Conservation (phyloP, 2,797 vertebrate genomes). For the Salarias fasciatus region DNA sequence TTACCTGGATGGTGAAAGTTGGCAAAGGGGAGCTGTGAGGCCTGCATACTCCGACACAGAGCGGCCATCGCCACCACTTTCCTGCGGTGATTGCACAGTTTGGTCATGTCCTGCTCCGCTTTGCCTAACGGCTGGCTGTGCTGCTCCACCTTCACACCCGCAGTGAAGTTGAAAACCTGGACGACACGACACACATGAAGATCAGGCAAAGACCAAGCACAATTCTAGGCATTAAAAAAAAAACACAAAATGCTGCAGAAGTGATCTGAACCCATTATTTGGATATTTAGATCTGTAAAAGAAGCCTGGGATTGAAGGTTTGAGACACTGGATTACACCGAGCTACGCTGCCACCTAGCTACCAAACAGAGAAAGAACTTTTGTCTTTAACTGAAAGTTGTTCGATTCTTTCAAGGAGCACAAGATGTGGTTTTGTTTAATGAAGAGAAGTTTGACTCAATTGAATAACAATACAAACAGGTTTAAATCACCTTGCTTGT, state of each 20-base stretch:
- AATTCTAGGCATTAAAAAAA: not conserved
- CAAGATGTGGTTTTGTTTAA: no score
- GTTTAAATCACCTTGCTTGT: no score
- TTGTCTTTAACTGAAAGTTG: no score
- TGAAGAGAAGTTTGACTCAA: no score
- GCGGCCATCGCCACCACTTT: conserved; percentile 95
- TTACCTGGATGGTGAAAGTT: conserved; percentile 82
- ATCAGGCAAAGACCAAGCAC: conserved; percentile 1
- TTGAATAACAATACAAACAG: no score
- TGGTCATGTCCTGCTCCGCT: conserved; percentile 95
- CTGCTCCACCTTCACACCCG: conserved; percentile 85
- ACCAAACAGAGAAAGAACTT: no score
- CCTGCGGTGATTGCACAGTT: conserved; percentile 94
- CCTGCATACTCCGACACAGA: conserved; percentile 90
- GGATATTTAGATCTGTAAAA: not conserved
- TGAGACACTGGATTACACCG: no score
- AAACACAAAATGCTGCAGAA: not conserved
- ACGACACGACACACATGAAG: conserved; percentile 19
- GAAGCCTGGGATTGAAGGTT: no score
- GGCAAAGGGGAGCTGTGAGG: conserved; percentile 79
- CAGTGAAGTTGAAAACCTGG: conserved; percentile 94
- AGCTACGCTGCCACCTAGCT: no score
- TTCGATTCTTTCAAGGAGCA: no score
- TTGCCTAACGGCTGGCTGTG: conserved; percentile 85
- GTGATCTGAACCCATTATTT: conserved; percentile 3